Evolutionary conservation across 92 coral and sea anemone species (phyloP).

Genomic region (Bergia puertoricense): DNA sequence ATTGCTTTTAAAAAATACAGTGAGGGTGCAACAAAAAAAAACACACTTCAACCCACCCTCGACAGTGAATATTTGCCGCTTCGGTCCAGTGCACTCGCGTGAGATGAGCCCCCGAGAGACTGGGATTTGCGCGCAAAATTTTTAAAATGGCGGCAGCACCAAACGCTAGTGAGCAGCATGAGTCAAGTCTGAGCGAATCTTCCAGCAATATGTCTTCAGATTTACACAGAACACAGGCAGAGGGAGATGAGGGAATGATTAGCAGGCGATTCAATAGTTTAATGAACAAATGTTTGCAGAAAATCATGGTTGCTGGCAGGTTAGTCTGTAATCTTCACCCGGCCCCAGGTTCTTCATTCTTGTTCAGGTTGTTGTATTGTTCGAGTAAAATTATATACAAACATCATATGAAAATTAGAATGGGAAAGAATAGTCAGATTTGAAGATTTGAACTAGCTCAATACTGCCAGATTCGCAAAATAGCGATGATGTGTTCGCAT

Average conservation of each 20-base stretch:
- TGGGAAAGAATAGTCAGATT: too few species aligned
- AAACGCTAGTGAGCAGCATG: neutral
- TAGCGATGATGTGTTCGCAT: too few species aligned
- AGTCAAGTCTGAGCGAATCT: slow-evolving; percentile 21
- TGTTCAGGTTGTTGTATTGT: neutral
- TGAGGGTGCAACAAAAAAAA: too few species aligned
- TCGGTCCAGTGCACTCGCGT: neutral
- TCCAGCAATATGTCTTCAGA: slow-evolving; percentile 13
- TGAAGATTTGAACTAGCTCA: too few species aligned
- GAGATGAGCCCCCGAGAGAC: neutral
- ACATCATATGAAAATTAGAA: too few species aligned
- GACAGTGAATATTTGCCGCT: neutral
- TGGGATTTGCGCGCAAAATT: slow-evolving; percentile 30
- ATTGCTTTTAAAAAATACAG: too few species aligned
- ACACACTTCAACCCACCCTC: neutral
- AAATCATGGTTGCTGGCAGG: slow-evolving; percentile 80
- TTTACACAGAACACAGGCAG: slow-evolving; percentile 28
- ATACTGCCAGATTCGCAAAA: too few species aligned
- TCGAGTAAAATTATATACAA: neutral
- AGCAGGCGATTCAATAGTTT: slow-evolving; percentile 58
- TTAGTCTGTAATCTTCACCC: neutral
- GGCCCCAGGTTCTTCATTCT: neutral
- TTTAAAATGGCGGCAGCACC: slow-evolving; percentile 42
- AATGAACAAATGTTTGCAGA: slow-evolving; percentile 72
- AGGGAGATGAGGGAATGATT: slow-evolving; percentile 53